These are phyloP conservation scores for Dasyprocta punctata DNA, from an alignment of 2,113 vertebrate genomes.

Conservation along the genomic window DNA sequence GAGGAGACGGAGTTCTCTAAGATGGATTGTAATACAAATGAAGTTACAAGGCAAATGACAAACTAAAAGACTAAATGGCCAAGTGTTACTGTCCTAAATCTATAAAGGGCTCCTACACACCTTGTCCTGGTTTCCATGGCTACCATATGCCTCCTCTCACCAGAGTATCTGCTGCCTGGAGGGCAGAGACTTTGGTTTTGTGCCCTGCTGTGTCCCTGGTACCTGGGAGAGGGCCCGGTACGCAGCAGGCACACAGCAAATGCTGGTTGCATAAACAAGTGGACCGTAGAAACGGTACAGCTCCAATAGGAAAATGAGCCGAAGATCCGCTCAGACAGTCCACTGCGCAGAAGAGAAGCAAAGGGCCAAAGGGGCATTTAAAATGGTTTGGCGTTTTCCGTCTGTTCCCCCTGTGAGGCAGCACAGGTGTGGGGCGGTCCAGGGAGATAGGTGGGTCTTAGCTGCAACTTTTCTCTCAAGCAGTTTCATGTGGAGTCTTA, in stretches of 20 bases:
- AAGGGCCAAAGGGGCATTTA: neutral
- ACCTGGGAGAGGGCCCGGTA: neutral
- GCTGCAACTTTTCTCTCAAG: neutral
- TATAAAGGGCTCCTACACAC: neutral
- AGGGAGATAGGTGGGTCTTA: neutral
- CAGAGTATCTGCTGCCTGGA: neutral
- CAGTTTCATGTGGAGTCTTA: neutral
- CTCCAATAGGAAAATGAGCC: neutral
- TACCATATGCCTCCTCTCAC: neutral
- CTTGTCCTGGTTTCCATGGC: neutral
- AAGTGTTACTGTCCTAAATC: neutral
- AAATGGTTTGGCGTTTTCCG: neutral
- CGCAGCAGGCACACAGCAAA: neutral
- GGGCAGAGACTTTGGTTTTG: neutral
- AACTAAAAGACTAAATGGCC: neutral
- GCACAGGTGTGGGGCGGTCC: fast-evolving
- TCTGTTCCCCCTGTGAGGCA: neutral
- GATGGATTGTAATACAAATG: neutral
- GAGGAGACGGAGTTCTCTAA: neutral
- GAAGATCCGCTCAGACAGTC: neutral
- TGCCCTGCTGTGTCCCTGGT: neutral
- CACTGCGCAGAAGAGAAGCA: neutral
- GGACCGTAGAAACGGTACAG: neutral
- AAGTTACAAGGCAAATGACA: neutral
- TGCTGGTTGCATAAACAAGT: neutral